phyloP scores from a whole-genome alignment of 2,888 invertebrate species.

The Limnephilus marmoratus region DNA sequence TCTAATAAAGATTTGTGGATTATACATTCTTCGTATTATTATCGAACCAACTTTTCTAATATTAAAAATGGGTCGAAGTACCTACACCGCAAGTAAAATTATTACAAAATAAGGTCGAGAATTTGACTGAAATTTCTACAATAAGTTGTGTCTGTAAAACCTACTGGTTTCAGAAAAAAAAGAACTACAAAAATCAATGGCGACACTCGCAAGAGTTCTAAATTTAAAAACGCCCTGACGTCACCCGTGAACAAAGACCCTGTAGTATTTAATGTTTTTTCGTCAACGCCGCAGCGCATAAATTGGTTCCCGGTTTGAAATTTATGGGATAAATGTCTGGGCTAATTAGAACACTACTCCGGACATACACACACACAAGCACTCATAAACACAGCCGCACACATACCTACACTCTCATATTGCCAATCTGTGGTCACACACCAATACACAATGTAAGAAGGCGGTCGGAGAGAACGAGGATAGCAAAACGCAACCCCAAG shows the following conservation, averaged over 20 bases:
- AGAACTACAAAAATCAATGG: conserved; percentile 33
- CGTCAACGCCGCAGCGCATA: conserved; percentile 54
- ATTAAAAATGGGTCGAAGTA: too few relatives aligned
- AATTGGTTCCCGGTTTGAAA: conserved; percentile 67
- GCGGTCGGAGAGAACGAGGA: background rate
- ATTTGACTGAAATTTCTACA: background rate
- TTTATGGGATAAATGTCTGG: conserved; percentile 70
- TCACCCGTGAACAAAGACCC: conserved; percentile 54
- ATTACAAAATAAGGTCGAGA: background rate
- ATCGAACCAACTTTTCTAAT: too few relatives aligned
- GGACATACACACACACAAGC: conserved; percentile 16
- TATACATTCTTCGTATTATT: too few relatives aligned
- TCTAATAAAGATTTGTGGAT: too few relatives aligned
- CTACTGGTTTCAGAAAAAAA: background rate
- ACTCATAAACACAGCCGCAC: conserved; percentile 19
- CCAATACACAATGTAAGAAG: conserved; percentile 24
- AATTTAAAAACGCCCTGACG: conserved; percentile 46
- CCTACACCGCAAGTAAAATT: background rate
- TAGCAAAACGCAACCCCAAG: background rate
- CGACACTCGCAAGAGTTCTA: conserved; percentile 20
- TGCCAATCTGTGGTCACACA: conserved; percentile 39
- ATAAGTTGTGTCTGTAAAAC: background rate
- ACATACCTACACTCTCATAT: background rate
- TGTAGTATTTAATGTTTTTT: conserved; percentile 55
- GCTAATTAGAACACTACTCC: conserved; percentile 69